Base-by-base conservation (phyloP, 1,140 invertebrate species). In the Scaptodrosophila lebanonensis region DNA sequence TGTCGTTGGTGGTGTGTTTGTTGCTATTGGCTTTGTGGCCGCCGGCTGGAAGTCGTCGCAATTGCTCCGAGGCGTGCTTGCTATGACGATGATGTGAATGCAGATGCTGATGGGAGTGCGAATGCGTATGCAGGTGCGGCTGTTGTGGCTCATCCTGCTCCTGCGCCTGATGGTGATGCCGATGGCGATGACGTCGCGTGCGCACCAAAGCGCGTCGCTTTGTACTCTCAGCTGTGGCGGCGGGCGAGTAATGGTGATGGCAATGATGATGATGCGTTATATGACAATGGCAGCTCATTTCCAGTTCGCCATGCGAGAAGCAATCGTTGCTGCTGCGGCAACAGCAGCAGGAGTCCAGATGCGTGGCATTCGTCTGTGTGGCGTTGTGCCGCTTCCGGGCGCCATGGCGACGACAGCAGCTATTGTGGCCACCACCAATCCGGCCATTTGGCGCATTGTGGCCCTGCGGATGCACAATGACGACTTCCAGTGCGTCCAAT, bases 381-480 rank as follows among this genome's bases (percentile, higher is more conserved):
- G 84, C 84, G 64, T 86, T 86, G 30, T 86, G 84, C 0, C 84
- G 75, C 38, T 84, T 84, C 3, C 79, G 40, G 22, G 35, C 13
- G 9, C 38, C 7, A 2, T 30, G 44, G 3, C 72, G 71, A 33
- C 71, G 73, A 12, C 71, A 72, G 5, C 45, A 66, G 15, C 45
- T 44, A 27, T 16, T 32, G 13, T 27, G 17, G 8, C 12, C 22
- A 11, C 5, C 8, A 5, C 16, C 20, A 7, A 8, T 7, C 0
- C 43, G 11, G n/a, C 51, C 44, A 12, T 33, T 33, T 33, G 3
- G 25, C 15, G 45, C 40, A n/a, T 57, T 60, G 8, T 76, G n/a
- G n/a, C n/a, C n/a, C n/a, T n/a, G 58, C 29, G 66, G 66, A 13
- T 82, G 75, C 5, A 79, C 75, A 36, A 77, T 70, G 20, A 85